Conservation (phyloP, 2,113 vertebrate genomes). For the Albula glossodonta region DNA sequence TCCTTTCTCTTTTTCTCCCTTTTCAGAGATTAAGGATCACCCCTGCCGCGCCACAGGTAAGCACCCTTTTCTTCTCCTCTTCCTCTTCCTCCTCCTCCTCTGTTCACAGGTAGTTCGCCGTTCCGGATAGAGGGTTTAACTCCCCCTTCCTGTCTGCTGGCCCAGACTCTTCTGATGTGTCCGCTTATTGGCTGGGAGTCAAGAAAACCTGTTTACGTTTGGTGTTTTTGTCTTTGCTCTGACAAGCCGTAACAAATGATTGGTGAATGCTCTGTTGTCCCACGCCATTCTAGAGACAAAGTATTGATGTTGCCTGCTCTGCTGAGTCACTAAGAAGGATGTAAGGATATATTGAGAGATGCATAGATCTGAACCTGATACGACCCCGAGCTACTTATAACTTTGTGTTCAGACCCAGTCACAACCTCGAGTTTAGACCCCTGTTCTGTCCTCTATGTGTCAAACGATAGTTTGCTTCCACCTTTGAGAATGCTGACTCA, state of each 20-base stretch:
- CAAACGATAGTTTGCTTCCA: too few relatives aligned
- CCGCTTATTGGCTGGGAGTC: neutral
- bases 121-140: too few relatives aligned
- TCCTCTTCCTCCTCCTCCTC: neutral
- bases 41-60: conserved; percentile 36
- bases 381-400: neutral
- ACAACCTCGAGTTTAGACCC: neutral
- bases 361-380: neutral
- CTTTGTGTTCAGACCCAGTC: neutral
- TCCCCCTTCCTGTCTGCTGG: neutral
- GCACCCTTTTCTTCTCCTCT: neutral
- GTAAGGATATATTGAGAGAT: neutral
- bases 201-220: neutral
- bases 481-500: too few relatives aligned
- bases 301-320: neutral
- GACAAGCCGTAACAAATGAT: neutral
- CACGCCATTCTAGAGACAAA: neutral
- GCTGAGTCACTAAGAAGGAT: neutral
- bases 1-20: conserved; percentile 28
- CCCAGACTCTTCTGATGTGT: neutral
- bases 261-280: neutral
- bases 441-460: too few relatives aligned
- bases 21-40: conserved; percentile 37
- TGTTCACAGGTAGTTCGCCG: neutral
- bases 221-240: neutral